Base-by-base conservation (phyloP, 2,113 vertebrate genomes). In the Brachypodius melanocephalos region DNA sequence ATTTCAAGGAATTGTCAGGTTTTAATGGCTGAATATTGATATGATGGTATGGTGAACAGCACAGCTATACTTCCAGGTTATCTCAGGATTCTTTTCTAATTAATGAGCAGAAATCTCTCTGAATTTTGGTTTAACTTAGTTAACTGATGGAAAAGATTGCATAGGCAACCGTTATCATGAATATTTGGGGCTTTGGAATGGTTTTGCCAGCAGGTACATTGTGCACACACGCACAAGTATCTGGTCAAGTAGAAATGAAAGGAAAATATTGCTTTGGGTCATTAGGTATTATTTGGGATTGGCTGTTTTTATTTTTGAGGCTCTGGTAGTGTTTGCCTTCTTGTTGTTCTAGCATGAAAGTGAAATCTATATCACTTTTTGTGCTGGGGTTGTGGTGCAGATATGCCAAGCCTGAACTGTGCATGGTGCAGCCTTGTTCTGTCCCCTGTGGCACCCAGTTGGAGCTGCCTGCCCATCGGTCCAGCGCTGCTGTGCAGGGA, bases 161-260 rank as follows among this genome's bases (percentile, higher is more conserved):
- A 13, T 5, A 36, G 67, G 49, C 32, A n/a, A 15, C 42, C 19
- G 32, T 65, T 57, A 7, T 13, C 0, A 2, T n/a, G 45, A 61
- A 12, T 75, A 49, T 24, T 13, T 10, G 22, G 31, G 36, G 61
- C 17, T 88, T 82, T 51, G 42, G 58, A 63, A 36, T 26, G 36
- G 7, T 46, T 86, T 92, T 73, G 24, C 36, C 10, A 24, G 57
- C 54, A 74, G 5, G 4, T 45, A 19, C 12, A 1, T 58, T 58
- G 10, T 42, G 12, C 9, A 17, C 6, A 8, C 10, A 0, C 13
- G 36, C 17, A 40, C 0, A 0, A 26, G 29, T 51, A 2, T 32
- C 10, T 26, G 45, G 26, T 62, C 16, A 42, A 36, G n/a, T 25
- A 76, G 31, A 63, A 92, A 48, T 8, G 6, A 81, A 71, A 67